Base-by-base conservation (phyloP, 2,888 invertebrate genomes). In the Campoplex nolae region DNA sequence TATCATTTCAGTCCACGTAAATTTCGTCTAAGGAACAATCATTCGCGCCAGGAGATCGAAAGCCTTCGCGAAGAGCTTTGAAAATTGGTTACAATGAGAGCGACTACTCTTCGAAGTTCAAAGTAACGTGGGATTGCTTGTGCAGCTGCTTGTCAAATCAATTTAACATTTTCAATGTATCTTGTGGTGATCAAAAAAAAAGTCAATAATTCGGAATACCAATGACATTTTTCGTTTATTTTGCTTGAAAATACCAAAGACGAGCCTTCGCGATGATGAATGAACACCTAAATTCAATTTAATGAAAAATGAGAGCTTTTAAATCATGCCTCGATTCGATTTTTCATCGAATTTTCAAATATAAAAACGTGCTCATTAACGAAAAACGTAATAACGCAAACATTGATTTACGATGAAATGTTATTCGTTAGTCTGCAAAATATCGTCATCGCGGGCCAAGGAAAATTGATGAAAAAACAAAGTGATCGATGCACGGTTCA, bases 1-100 rank as follows among this genome's bases (percentile, higher is more conserved):
- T 56, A 13, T 16, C 2, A 58, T 32, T 9, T 58, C 16, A n/a
- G 18, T 56, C 16, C n/a, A 58, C 68, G 68, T 80, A 58, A 70
- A 80, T 71, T 71, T 4, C 35, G 32, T 71, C 35, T 28, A 11
- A 48, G 62, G 42, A 51, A 35, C 32, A 65, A 67, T 77, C 38
- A 76, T 76, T 76, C 48, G 56, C 11, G 28, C 56, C 8, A 35
- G 56, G 11, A 38, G 56, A 38, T 38, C 56, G 38, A 35, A 74
- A 68, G n/a, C 9, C 11, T 68, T 68, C 18, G 3, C 18, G 3
- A 18, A 38, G 42, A 68, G 67, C n/a, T 13, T 18, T n/a, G 1
- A 11, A 18, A n/a, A n/a, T 23, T 42, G 13, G 42, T 23, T 42
- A 2, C 16, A 62, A 32, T 62, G 7, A 6, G 62, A 6, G 62